Base-by-base conservation (phyloP, 2,888 invertebrate genomes). In the Drosophila anceps region DNA sequence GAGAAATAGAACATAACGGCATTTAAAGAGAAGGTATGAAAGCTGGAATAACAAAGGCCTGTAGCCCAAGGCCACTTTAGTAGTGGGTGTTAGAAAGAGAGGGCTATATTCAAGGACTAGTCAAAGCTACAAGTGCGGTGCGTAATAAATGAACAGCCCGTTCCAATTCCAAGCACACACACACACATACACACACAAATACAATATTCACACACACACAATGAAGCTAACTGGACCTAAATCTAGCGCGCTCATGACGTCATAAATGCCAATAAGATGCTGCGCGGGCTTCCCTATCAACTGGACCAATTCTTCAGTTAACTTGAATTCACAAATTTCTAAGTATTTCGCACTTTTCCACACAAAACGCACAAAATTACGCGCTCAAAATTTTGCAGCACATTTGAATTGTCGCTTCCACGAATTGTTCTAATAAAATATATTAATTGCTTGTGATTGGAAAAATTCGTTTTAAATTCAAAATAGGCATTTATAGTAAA, bases 161-260 rank as follows among this genome's bases (percentile, higher is more conserved):
- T 60, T 66, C 67, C 76, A 68, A 79, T 79, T 77, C 51, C 75
- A 62, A 60, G 55, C 50, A 55, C 44, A 50, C 55, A 48, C 63
- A 63, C 74, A 59, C 73, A 57, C 53, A 61, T 39, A 55, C 43
- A 44, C 58, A 46, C 58, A 61, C 69, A 57, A 50, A 63, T 9
- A 33, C 29, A 6, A 24, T 69, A 59, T 58, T 41, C 50, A 48
- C 58, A 37, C 67, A 69, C 59, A 51, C 24, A 43, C 18, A 37
- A 44, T 37, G 46, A 50, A 55, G 29, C 48, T 59, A 67, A 76
- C 77, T 81, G 76, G 63, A 71, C 70, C 71, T 55, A 58, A 69
- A 60, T 63, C 67, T 63, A 73, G 77, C 77, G 71, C 79, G 71
- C 78, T 46, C 74, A 86, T 84, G 84, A 84, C 86, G 84, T 84